These are phyloP conservation scores for Hapalemur alaotrensis DNA, from an alignment of 2,797 vertebrate genomes.

Conservation along the genomic window DNA sequence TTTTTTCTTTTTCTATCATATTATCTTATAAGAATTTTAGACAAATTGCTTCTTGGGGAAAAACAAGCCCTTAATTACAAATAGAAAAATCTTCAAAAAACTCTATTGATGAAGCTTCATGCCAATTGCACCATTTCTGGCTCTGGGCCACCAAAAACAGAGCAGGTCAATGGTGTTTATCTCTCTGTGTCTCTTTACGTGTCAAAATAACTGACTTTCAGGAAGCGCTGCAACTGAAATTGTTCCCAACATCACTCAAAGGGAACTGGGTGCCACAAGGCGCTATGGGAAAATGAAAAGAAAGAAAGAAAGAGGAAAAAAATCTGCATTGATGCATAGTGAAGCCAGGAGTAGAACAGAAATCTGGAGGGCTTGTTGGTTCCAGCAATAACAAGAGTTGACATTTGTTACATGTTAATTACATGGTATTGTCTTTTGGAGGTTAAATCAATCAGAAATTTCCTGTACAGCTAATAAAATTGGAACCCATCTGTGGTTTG, in stretches of 20 bases:
- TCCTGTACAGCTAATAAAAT: slow-evolving; percentile 59
- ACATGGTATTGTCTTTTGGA: slow-evolving; percentile 77
- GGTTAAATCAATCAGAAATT: slow-evolving; percentile 79
- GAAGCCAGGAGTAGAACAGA: slow-evolving; percentile 56
- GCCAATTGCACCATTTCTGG: slow-evolving; percentile 77
- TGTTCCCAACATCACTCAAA: slow-evolving; percentile 72
- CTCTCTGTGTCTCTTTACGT: slow-evolving; percentile 79
- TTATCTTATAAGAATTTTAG: slow-evolving; percentile 12
- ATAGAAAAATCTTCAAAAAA: slow-evolving; percentile 70
- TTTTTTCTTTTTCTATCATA: not conserved
- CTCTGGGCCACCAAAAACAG: slow-evolving; percentile 83
- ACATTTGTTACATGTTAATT: slow-evolving; percentile 81
- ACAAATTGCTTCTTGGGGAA: not conserved
- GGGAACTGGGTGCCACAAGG: slow-evolving; percentile 63
- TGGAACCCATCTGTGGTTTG: slow-evolving; percentile 53
- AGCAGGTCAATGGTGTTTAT: slow-evolving; percentile 83
- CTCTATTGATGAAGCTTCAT: slow-evolving; percentile 76
- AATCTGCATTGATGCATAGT: not conserved
- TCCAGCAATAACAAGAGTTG: slow-evolving; percentile 81
- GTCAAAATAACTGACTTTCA: slow-evolving; percentile 83
- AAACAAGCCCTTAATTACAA: slow-evolving; percentile 59
- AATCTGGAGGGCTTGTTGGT: slow-evolving; percentile 65
- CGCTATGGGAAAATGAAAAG: slow-evolving; percentile 67
- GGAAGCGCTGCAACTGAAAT: slow-evolving; percentile 79
- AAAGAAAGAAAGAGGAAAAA: slow-evolving; percentile 5